phyloP scores from a whole-genome alignment of 2,888 invertebrate genomes.

The Bombylius discolor region DNA sequence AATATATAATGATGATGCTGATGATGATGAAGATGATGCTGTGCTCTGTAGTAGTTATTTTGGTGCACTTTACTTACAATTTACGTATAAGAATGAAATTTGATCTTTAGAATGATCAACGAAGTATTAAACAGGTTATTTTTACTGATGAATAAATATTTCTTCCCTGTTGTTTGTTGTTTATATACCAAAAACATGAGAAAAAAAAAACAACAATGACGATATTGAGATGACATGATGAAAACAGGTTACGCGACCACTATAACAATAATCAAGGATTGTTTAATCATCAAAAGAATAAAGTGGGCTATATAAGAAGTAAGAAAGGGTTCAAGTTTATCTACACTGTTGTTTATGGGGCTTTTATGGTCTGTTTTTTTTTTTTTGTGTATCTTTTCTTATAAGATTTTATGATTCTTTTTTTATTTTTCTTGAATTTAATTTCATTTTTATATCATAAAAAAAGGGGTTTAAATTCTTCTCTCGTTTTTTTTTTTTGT shows the following conservation, averaged over 20 bases:
- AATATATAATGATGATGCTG: too few species aligned
- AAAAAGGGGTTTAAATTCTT: too few species aligned
- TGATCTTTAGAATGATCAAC: constrained; percentile 6
- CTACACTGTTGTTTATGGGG: not conserved
- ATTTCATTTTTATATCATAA: not conserved
- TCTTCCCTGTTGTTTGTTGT: not conserved
- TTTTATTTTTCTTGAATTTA: not conserved
- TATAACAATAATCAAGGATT: not conserved
- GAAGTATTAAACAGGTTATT: constrained; percentile 5
- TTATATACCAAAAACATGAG: too few species aligned
- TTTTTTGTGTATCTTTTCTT: too few species aligned
- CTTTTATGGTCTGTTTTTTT: not conserved
- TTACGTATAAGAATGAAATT: constrained; percentile 5
- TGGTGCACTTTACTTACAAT: not conserved
- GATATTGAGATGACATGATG: not conserved
- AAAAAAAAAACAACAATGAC: too few species aligned
- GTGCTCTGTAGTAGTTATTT: not conserved
- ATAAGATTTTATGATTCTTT: not conserved
- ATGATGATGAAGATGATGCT: too few species aligned
- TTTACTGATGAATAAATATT: not conserved
- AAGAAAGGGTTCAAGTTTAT: not conserved
- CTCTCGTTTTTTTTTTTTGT: not conserved
- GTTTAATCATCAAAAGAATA: not conserved
- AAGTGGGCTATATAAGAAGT: not conserved
- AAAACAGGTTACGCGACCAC: not conserved